Evolutionary conservation across 1,140 invertebrate genomes (phyloP).

Genomic region (Drosophila baimaii): DNA sequence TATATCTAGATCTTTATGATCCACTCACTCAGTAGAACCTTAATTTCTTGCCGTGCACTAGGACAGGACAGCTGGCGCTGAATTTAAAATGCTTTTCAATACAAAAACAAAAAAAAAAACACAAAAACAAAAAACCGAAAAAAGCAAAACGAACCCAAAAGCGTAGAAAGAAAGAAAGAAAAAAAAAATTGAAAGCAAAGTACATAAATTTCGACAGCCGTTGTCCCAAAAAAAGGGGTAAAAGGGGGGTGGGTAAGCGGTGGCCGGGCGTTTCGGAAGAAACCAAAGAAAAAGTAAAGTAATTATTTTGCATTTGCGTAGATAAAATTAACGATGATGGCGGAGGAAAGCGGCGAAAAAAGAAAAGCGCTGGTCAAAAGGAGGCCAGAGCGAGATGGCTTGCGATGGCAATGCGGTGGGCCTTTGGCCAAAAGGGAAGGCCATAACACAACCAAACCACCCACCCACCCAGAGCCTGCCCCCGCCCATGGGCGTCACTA

Average conservation of each 20-base stretch:
- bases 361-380: neutral
- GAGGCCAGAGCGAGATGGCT: slow-evolving; percentile 4
- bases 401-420: slow-evolving; percentile 56
- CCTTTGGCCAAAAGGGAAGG: slow-evolving; percentile 10
- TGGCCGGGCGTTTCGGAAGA: slow-evolving; percentile 1
- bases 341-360: slow-evolving; percentile 16
- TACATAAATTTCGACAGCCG: slow-evolving; percentile 77
- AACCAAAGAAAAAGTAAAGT: slow-evolving; percentile 82
- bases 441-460: neutral
- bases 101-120: slow-evolving; percentile 32
- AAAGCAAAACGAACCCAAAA: slow-evolving; percentile 36
- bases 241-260: slow-evolving; percentile 3
- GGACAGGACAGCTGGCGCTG: slow-evolving; percentile 70
- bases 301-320: slow-evolving; percentile 83
- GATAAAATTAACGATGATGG: slow-evolving; percentile 82
- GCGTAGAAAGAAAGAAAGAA: slow-evolving; percentile 43
- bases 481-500: slow-evolving; percentile 49
- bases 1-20: neutral
- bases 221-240: slow-evolving; percentile 44
- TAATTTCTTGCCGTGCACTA: neutral
- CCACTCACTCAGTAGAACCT: neutral
- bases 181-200: slow-evolving; percentile 61
- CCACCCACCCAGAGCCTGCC: neutral
- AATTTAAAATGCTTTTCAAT: slow-evolving; percentile 81
- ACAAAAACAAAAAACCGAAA: slow-evolving; percentile 27